Evolutionary conservation across 1,140 invertebrate species (phyloP), one percentile per base, ranked within the genome.

Genomic region (Drosophila persimilis): DNA sequence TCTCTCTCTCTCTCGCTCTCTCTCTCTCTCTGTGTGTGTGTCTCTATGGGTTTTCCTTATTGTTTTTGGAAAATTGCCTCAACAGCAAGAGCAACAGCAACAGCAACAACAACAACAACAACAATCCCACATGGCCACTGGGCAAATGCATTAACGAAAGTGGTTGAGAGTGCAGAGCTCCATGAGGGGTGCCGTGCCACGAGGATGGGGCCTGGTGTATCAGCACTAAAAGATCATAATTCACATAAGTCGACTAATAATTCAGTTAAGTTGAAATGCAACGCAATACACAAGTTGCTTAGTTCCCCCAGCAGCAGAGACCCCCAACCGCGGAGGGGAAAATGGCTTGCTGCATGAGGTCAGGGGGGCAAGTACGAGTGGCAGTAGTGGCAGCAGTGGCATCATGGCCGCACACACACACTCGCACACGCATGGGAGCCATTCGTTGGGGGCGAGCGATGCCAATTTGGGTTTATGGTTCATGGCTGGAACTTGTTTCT

Each of bases 61-160:
- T 84, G 80, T 83, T 83, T 59, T 75, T 43, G 31, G 61, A 65
- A 74, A 83, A 80, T 80, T 84, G 80, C 80, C 67, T 73, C 35
- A 26, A 47, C 44, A 62, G 29, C 59, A 61, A 43, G 20, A 61
- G 26, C 41, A 56, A 48, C 56, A 59, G 29, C 20, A 15, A 15
- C 15, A n/a, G n/a, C n/a, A 71, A 47, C 55, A 50, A 15, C 51
- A 45, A 45, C 46, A 65, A 44, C 75, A 66, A 56, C 54, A 41
- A 53, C 65, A 80, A 81, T 88, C 83, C 83, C 83, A 88, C 83
- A 88, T 88, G 83, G 83, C 83, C 83, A 88, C 63, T 88, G 81
- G 81, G 78, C 83, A 88, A 88, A 88, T 88, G 83, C 83, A 88
- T 88, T 88, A 88, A 81, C 78, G 71, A 88, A 88, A 88, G 83